These are phyloP conservation scores for Phragmatobia fuliginosa DNA, from an alignment of 2,888 invertebrate genomes.

Conservation along the genomic window DNA sequence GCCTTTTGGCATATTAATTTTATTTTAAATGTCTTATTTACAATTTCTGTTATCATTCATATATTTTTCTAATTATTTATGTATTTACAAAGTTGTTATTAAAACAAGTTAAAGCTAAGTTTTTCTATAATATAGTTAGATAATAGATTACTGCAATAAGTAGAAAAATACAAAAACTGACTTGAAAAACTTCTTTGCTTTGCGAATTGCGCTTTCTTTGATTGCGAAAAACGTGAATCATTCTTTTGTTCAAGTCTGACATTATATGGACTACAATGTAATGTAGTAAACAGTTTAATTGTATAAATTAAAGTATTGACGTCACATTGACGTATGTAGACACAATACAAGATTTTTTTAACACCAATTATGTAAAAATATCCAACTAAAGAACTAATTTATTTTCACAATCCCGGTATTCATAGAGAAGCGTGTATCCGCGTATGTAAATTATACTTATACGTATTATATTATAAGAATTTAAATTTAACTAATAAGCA, in stretches of 20 bases:
- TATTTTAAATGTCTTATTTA: too few relatives aligned
- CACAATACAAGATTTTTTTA: neutral
- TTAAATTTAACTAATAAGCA: too few relatives aligned
- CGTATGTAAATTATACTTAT: neutral
- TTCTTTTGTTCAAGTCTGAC: constrained; percentile 6
- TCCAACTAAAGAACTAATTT: neutral
- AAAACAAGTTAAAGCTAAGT: neutral
- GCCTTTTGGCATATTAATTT: too few relatives aligned
- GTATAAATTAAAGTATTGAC: constrained; percentile 18
- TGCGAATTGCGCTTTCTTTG: too few relatives aligned
- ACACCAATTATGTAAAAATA: neutral
- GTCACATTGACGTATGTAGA: constrained; percentile 24
- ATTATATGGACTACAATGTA: neutral
- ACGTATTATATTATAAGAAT: too few relatives aligned
- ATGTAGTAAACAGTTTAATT: constrained; percentile 5
- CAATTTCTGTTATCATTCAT: too few relatives aligned
- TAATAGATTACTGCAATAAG: neutral
- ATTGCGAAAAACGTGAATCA: neutral
- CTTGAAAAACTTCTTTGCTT: neutral
- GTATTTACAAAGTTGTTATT: too few relatives aligned
- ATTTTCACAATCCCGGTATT: neutral
- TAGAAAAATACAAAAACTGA: neutral
- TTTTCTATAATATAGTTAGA: neutral
- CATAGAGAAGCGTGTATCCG: neutral
- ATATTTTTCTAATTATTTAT: too few relatives aligned